Conservation (phyloP, 2,113 vertebrate species). For the Nymphicus hollandicus region DNA sequence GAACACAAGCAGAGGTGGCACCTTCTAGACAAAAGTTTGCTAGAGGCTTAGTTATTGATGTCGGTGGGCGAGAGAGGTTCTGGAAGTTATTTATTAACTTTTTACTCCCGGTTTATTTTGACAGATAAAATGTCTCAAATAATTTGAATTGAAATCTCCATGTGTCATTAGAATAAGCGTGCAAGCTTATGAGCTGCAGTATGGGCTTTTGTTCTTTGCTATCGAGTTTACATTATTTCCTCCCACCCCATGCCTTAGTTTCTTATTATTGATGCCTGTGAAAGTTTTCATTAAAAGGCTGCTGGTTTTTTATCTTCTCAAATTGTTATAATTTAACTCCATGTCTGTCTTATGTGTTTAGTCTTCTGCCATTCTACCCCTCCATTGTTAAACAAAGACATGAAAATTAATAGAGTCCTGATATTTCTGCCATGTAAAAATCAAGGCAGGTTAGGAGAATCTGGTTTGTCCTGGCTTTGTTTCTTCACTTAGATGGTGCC, state of each 20-base stretch:
- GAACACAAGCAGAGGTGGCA: background rate
- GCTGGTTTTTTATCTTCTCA: background rate
- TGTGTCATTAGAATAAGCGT: background rate
- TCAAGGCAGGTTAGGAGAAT: background rate
- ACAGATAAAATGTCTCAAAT: background rate
- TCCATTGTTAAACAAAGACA: slow-evolving; percentile 24
- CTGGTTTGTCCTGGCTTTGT: background rate
- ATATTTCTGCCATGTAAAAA: background rate
- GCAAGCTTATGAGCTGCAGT: background rate
- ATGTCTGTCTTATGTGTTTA: background rate
- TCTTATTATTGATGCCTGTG: background rate
- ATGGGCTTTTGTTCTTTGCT: background rate
- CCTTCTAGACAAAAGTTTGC: background rate
- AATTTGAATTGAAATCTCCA: background rate
- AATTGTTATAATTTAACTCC: background rate
- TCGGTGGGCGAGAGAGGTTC: background rate
- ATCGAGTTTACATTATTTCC: background rate
- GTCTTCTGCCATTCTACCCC: background rate
- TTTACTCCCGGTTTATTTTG: background rate
- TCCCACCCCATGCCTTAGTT: background rate
- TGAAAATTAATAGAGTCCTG: background rate
- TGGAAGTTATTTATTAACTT: background rate
- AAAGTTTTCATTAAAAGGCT: background rate
- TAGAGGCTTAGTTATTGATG: background rate
- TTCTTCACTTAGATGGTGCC: background rate